A percentile compares a stretch with the other conserved stretches of the same genome.
Conservation (phyloP, 1,140 invertebrate species). For the Tetramorium simillimum region DNA sequence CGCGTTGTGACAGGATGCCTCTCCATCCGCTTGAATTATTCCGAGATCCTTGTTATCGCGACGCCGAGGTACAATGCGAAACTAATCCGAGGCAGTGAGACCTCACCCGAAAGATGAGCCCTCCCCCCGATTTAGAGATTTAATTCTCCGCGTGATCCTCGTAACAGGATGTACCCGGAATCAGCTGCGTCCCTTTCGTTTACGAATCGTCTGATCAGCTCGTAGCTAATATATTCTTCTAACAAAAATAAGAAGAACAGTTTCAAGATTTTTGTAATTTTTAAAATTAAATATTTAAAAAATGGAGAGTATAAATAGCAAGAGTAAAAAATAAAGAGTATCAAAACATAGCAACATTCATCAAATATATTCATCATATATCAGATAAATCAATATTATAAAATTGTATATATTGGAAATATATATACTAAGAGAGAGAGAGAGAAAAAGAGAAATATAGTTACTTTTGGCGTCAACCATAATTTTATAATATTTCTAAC, state of each 20-base stretch:
- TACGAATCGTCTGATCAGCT: neutral
- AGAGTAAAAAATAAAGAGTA: too few species aligned
- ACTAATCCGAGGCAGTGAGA: conserved; percentile 18
- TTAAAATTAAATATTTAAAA: neutral
- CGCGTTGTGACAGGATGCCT: conserved; percentile 23
- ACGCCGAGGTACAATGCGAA: conserved; percentile 4
- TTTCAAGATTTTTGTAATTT: neutral
- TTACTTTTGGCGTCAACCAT: too few species aligned
- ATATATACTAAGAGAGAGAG: too few species aligned
- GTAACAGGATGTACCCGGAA: conserved; percentile 3
- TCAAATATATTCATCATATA: too few species aligned
- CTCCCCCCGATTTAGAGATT: neutral
- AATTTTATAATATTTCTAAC: too few species aligned
- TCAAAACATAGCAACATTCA: too few species aligned
- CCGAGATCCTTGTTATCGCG: conserved; percentile 46
- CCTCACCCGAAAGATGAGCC: conserved; percentile 23
- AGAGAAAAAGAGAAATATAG: too few species aligned
- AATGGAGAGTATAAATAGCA: neutral
- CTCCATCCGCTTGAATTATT: conserved; percentile 64
- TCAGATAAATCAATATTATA: too few species aligned
- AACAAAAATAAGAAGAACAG: neutral
- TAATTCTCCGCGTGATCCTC: conserved; percentile 3
- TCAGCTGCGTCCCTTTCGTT: conserved; percentile 4
- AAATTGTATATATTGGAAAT: too few species aligned
- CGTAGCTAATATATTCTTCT: neutral